Evolutionary conservation across 2,888 invertebrate species (phyloP), one percentile per base, ranked within the genome.

Genomic region (Acanthacorydalis orientalis): DNA sequence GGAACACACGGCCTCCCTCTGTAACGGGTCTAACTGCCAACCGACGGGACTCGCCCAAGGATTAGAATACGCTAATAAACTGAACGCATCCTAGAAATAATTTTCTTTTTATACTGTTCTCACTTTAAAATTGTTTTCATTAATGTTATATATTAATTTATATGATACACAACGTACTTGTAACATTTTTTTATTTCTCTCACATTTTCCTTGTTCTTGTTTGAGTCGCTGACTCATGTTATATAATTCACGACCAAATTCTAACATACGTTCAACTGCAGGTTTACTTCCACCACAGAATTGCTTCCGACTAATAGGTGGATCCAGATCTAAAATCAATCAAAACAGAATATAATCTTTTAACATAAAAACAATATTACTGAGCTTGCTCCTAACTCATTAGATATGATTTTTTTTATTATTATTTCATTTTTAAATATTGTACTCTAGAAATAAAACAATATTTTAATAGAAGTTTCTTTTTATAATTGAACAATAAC

Each of bases 31-130:
- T 58, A 97, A 74, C 68, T 95, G 92, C 85, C 90, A 91, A 51
- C 93, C 93, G 51, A 96, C 84, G 14, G 95, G 95, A 68, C 93
- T 93, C 61, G 82, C 83, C 92, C 92, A 95, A 32, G 96, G 97
- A 73, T 97, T 95, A 57, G 91, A 86, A 70, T 97, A 97, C 44
- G 96, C 96, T 62, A 97, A 74, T 63, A 97, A 76, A 72, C 95
- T 95, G 74, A 96, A 97, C 62, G 96, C 96, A 69, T 96, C 90
- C 86, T 93, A 72, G 31, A 66, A 60, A 54, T 31, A 34, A 10
- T 7, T 12, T 37, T 12, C 37, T 12, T 37, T 6, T 12, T 37
- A 12, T 12, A 37, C 6, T n/a, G 2, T 37, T 37, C 12, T 16
- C 15, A 41, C 7, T 11, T 10, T 8, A 41, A 16, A 41, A 40